Evolutionary conservation across 2,797 vertebrate genomes (phyloP), one percentile per base, ranked within the genome.

Genomic region (Chromis chromis): DNA sequence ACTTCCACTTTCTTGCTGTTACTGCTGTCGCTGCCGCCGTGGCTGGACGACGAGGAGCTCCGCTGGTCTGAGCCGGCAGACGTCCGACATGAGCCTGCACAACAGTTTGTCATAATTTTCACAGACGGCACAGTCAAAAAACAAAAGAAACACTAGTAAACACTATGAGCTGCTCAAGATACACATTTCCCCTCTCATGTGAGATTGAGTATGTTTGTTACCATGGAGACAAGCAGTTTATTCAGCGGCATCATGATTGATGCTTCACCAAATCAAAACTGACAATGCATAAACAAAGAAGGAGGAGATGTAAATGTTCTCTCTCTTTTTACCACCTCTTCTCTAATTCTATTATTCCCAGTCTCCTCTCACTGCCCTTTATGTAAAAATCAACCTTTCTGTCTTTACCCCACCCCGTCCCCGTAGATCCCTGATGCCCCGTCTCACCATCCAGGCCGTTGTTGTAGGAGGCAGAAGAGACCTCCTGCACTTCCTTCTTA

Each of bases 401-500:
- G 12, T 42, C 4, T 31, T 53, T 49, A 25, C 7, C 39, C 61
- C 24, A 10, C 16, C 49, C 66, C 4, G 14, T 11, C 22, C 53
- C 21, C 56, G 0, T 1, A 28, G 11, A 21, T 24, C 46, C 9
- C 49, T 48, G 25, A n/a, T 21, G 10, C 52, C 44, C 21, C 19
- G 24, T 72, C 91, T 93, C 88, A 97, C 98, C 97, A 42, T 99
- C 97, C 1, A 98, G 90, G 5, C 97, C 96, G 1, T 98, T 98
- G 86, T 95, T 53, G 91, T 95, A 2, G 90, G 91, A 87, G 16
- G 86, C 84, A 27, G 91, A 85, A 19, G 96, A 96, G 8, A 99
- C 96, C 82, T 99, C 97, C 86, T 98, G 97, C 76, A 98, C 96
- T 65, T 99, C 97, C 93, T 97, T 99, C 91, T 98, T 98, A 0